Evolutionary conservation across 2,113 vertebrate species (phyloP), one percentile per base, ranked within the genome.

Genomic region (Pleuronectes platessa): DNA sequence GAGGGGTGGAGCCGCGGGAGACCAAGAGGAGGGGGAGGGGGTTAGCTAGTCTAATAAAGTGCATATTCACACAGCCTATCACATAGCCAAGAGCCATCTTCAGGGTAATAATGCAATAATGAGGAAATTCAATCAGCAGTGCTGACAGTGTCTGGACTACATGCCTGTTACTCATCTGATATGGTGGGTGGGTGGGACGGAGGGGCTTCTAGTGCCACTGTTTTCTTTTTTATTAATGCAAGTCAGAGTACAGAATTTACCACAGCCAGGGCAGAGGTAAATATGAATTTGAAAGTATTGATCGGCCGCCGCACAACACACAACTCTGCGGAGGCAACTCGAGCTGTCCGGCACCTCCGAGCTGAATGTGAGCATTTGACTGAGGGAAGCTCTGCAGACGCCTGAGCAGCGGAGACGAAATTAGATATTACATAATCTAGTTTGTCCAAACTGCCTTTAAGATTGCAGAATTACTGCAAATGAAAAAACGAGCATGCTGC

Each of bases 81-180:
- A 77, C 74, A 74, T 27, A 79, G 83, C 81, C 78, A 54, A 54
- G 81, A 86, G 86, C 79, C 83, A 76, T 74, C 76, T 88, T 85
- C 65, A 53, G 63, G 70, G 82, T 66, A 78, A 86, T 86, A 81
- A 84, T 67, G 68, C 74, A 86, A 79, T 88, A 86, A 85, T 84
- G 85, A 86, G 76, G 59, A 86, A 86, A 90, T 88, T 87, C 71
- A 88, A 88, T 88, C 89, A 86, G 81, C 72, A 42, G 67, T 4
- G 3, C 73, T 74, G 74, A 62, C 82, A 69, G 61, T 47, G 74
- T 82, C 72, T 73, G 67, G 74, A 78, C 82, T 51, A 31, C 68
- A 77, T 56, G 70, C 70, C 72, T 81, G 66, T 61, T n/a, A 69
- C 56, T 80, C 76, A 76, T 83, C 65, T 53, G 65, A 69, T 47